Evolutionary conservation across 2,113 vertebrate genomes (phyloP), one percentile per base, ranked within the genome.

Genomic region (Ranitomeya variabilis): DNA sequence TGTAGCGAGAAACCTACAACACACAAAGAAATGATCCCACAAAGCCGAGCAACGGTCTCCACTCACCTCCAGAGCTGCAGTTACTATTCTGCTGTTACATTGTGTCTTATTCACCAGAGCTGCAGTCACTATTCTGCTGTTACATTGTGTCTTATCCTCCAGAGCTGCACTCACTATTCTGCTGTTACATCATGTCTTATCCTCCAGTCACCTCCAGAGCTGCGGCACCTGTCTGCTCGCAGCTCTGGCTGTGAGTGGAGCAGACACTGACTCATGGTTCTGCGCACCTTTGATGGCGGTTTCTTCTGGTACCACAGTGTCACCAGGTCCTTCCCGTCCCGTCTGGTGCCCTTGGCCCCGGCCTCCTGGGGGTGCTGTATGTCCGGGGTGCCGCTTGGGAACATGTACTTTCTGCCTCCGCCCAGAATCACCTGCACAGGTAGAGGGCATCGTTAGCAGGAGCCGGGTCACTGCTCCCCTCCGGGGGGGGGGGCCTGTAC

Each of bases 391-490:
- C 95, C 95, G 90, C 93, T 92, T 57, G 96, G 95, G 84, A 89
- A 93, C 95, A 96, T 95, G 73, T 92, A 95, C 88, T 94, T 96
- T 89, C 96, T 93, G 23, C 96, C 96, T 54, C 95, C 96, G 0
- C 96, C 96, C 94, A 96, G 93, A 64, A 96, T 92, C 52, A 96
- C 95, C 95, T 96, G 90, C 6, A 54, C 67, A 59, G n/a, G 23
- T 8, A 37, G 12, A 13, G 26, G n/a, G 6, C n/a, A 11, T 26
- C 23, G 31, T 16, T 16, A 37, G 13, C 6, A 14, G 13, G 21
- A 26, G 12, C 4, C 26, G 26, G n/a, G 16, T 16, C 16, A 31
- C 19, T 8, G 0, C 23, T 12, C 51, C 51, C 2, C n/a, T 19
- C 1, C 18, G n/a, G 76, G 37, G 8, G 12, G 16, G 19, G 45